These are phyloP conservation scores for Apantesis nais DNA, from an alignment of 2,888 invertebrate species.

Conservation along the genomic window DNA sequence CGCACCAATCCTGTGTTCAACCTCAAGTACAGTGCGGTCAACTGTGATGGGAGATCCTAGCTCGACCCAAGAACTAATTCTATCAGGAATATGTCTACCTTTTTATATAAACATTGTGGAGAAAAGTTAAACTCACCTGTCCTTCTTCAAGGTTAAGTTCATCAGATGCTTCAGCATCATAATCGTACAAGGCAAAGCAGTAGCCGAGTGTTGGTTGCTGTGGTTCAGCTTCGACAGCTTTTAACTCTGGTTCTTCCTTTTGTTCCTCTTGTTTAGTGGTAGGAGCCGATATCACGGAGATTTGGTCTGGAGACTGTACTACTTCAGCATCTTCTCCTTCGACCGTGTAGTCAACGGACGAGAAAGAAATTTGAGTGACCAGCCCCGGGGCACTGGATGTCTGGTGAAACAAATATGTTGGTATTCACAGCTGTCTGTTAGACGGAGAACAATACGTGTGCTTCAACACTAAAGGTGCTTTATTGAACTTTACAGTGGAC, in stretches of 20 bases:
- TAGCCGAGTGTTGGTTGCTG: conserved; percentile 79
- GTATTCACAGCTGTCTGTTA: not conserved
- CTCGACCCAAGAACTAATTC: not conserved
- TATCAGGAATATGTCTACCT: not conserved
- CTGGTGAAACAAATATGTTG: conserved; percentile 42
- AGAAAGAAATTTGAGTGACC: conserved; percentile 95
- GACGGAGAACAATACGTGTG: not conserved
- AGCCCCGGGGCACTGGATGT: conserved; percentile 85
- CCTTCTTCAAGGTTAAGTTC: conserved; percentile 97
- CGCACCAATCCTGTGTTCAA: not conserved
- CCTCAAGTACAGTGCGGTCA: too few relatives aligned
- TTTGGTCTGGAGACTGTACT: conserved; percentile 90
- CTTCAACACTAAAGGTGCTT: not conserved
- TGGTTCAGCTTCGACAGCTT: conserved; percentile 16
- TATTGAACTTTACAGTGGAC: not conserved
- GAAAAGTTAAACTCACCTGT: conserved; percentile 80
- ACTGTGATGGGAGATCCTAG: not conserved
- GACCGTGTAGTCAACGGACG: conserved; percentile 96
- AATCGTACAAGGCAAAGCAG: conserved; percentile 97
- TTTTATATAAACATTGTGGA: not conserved
- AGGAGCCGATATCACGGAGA: conserved; percentile 88
- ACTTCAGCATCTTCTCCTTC: conserved; percentile 92
- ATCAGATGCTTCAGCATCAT: conserved; percentile 95
- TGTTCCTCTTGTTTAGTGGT: conserved; percentile 74
- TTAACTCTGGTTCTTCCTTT: conserved; percentile 31